These are phyloP conservation scores for Neodiprion fabricii DNA, from an alignment of 1,140 invertebrate species.

Conservation along the genomic window DNA sequence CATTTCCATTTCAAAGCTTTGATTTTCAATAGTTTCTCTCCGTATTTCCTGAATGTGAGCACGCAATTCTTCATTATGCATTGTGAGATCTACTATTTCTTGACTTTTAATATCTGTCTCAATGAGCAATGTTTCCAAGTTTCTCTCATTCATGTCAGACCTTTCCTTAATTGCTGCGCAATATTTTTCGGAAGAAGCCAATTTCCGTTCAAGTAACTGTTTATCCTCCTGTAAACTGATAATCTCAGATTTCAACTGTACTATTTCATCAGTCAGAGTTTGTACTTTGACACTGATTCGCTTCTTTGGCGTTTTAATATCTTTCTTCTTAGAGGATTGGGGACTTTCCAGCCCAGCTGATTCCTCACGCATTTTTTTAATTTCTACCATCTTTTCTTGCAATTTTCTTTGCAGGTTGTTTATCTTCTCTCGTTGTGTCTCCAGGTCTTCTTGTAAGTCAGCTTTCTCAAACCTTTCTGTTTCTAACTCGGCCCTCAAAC, in stretches of 20 bases:
- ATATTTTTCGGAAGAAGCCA: conserved; percentile 34
- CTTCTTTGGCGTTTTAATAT: conserved; percentile 24
- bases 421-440: conserved; percentile 44
- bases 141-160: conserved; percentile 37
- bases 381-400: conserved; percentile 37
- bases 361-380: conserved; percentile 41
- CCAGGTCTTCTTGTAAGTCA: conserved; percentile 52
- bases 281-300: conserved; percentile 45
- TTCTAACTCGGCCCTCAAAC: conserved; percentile 45
- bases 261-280: conserved; percentile 41
- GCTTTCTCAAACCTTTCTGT: conserved; percentile 51
- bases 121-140: conserved; percentile 37
- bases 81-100: conserved; percentile 48
- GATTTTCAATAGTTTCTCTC: conserved; percentile 33
- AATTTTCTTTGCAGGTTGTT: conserved; percentile 46
- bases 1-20: conserved; percentile 52
- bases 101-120: conserved; percentile 47
- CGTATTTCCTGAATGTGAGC: conserved; percentile 45
- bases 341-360: conserved; percentile 36
- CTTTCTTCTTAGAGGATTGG: conserved; percentile 36
- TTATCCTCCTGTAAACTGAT: conserved; percentile 44
- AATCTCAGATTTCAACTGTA: conserved; percentile 40
- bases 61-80: conserved; percentile 51
- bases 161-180: conserved; percentile 39
- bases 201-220: conserved; percentile 37